These are phyloP conservation scores for Aurelia coerulea DNA, from an alignment of 30 jellyfish, hydroid and myxozoan genomes.

Conservation along the genomic window DNA sequence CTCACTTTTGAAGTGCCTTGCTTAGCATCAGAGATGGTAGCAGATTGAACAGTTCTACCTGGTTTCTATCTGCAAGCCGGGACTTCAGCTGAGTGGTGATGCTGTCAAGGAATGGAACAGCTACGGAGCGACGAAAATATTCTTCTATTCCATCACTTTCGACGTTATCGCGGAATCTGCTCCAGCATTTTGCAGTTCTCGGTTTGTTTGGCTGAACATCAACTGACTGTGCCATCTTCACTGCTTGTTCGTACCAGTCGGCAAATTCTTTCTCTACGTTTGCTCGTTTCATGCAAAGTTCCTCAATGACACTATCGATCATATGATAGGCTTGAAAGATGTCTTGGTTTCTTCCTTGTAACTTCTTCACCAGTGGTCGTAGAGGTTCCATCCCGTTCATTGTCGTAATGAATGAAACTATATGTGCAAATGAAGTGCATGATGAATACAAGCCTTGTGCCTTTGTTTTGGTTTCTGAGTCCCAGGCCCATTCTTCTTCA, in stretches of 20 bases:
- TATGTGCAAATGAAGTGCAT: constrained; percentile 41
- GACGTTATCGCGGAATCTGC: too few relatives aligned
- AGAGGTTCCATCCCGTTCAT: constrained; percentile 51
- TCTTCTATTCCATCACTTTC: too few relatives aligned
- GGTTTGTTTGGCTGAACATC: too few relatives aligned
- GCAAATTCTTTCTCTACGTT: constrained; percentile 29
- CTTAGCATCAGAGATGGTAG: too few relatives aligned
- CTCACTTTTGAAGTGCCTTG: too few relatives aligned
- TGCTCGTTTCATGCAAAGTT: constrained; percentile 37
- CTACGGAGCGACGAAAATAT: too few relatives aligned
- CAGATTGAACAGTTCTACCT: too few relatives aligned
- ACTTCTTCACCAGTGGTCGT: constrained; percentile 47
- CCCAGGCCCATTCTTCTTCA: constrained; percentile 49
- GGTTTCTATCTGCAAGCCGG: too few relatives aligned
- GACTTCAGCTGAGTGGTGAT: too few relatives aligned
- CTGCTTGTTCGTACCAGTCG: neutral
- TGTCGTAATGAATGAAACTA: constrained; percentile 45
- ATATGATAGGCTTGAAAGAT: constrained; percentile 61
- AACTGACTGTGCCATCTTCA: too few relatives aligned
- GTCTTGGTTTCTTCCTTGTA: constrained; percentile 58
- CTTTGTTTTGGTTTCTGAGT: constrained; percentile 49
- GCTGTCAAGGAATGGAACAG: too few relatives aligned
- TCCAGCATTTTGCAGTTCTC: too few relatives aligned
- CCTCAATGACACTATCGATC: constrained; percentile 31
- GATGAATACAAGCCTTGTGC: constrained; percentile 42